Conservation (phyloP, 2,113 vertebrate genomes). For the Murina feae region DNA sequence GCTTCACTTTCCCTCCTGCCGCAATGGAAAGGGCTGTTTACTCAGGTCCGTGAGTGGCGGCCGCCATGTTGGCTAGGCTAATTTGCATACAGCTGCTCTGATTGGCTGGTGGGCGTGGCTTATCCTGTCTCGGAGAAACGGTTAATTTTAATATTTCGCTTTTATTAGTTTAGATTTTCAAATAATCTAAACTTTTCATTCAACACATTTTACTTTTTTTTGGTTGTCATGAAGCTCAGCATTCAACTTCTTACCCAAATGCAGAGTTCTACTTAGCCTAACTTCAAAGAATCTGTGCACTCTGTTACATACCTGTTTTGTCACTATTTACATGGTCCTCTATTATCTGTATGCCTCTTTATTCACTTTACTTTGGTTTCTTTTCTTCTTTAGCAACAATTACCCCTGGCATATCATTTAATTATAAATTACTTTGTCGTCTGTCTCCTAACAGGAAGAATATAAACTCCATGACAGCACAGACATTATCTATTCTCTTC, state of each 20-base stretch:
- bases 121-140: no score
- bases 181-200: not conserved
- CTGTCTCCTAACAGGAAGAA: not conserved
- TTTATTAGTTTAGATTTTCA: not conserved
- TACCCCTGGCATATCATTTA: not conserved
- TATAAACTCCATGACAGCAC: not conserved
- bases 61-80: no score
- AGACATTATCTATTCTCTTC: not conserved
- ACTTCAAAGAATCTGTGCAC: not conserved
- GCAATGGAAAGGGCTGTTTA: no score
- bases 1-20: no score
- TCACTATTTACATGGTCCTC: not conserved
- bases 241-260: not conserved
- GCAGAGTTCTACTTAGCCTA: not conserved
- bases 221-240: not conserved
- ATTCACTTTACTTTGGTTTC: not conserved
- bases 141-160: no score
- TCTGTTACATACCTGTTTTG: not conserved
- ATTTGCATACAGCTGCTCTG: no score
- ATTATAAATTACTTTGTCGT: not conserved
- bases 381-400: not conserved
- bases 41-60: no score
- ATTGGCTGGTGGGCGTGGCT: no score
- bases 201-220: not conserved
- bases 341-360: not conserved